Percentiles rank a stretch among this genome's conserved stretches.
Conservation (phyloP, 2,888 invertebrate species). For the Linnaemya tessellans region DNA sequence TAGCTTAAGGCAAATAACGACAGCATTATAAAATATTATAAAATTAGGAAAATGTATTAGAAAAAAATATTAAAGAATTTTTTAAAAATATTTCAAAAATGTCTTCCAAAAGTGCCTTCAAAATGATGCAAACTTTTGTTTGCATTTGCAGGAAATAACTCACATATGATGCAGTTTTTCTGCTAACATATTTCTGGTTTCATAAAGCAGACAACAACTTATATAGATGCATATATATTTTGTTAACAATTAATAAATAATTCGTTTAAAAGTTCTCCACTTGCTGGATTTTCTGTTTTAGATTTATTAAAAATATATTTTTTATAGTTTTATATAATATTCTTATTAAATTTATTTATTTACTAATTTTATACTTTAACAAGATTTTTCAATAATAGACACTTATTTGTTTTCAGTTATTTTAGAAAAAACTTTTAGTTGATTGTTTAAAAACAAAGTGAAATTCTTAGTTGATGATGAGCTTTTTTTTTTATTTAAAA, state of each 20-base stretch:
- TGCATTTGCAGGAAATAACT: slow-evolving; percentile 37
- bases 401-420: slow-evolving; percentile 11
- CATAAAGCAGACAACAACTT: slow-evolving; percentile 58
- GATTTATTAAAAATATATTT: slow-evolving; percentile 33
- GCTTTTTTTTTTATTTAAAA: slow-evolving; percentile 3
- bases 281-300: not conserved
- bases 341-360: no score
- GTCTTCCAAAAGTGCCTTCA: slow-evolving; percentile 3
- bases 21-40: no score
- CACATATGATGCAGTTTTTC: slow-evolving; percentile 27
- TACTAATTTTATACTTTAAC: slow-evolving; percentile 26
- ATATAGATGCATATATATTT: slow-evolving; percentile 7
- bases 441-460: slow-evolving; percentile 26
- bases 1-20: not conserved
- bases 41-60: not conserved
- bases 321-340: no score
- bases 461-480: not conserved
- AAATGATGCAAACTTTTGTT: not conserved
- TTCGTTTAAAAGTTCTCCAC: not conserved
- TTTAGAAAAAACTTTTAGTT: slow-evolving; percentile 45
- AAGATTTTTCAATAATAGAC: slow-evolving; percentile 53
- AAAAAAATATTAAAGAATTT: not conserved
- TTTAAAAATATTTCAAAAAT: slow-evolving; percentile 11
- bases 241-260: slow-evolving; percentile 44
- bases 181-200: slow-evolving; percentile 5